These are phyloP conservation scores for Drosophila diplacantha DNA, from an alignment of 2,888 invertebrate species.

Conservation along the genomic window DNA sequence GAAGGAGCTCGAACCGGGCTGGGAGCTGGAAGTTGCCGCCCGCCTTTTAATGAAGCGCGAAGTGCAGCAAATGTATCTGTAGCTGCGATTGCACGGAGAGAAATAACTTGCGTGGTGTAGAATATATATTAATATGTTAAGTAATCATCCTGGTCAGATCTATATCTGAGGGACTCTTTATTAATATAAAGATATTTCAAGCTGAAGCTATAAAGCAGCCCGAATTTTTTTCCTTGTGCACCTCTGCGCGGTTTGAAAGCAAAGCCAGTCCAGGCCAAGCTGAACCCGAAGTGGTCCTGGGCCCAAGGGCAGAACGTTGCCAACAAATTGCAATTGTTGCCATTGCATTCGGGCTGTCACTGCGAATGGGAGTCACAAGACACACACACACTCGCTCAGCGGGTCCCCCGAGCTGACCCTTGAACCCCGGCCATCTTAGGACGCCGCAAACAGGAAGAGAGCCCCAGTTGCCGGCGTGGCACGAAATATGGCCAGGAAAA, in stretches of 20 bases:
- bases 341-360: slow-evolving; percentile 74
- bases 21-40: slow-evolving; percentile 63
- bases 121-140: too few relatives aligned
- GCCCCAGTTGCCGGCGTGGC: slow-evolving; percentile 25
- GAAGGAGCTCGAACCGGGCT: slow-evolving; percentile 32
- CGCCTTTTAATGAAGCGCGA: slow-evolving; percentile 78
- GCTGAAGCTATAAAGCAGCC: neutral
- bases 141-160: too few relatives aligned
- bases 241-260: slow-evolving; percentile 52
- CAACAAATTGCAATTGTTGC: slow-evolving; percentile 79
- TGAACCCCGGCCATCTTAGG: slow-evolving; percentile 64
- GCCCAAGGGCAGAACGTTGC: slow-evolving; percentile 69
- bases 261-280: slow-evolving; percentile 45
- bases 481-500: slow-evolving; percentile 69
- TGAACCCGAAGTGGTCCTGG: slow-evolving; percentile 42
- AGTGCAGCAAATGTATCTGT: slow-evolving; percentile 73
- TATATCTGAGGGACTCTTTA: neutral
- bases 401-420: slow-evolving; percentile 50
- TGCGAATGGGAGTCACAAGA: slow-evolving; percentile 52
- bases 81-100: slow-evolving; percentile 27
- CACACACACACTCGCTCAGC: slow-evolving; percentile 2
- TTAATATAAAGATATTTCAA: neutral
- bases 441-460: slow-evolving; percentile 59
- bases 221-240: slow-evolving; percentile 6
- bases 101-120: neutral